A percentile compares a stretch with the other conserved stretches of the same genome.
These are phyloP conservation scores for Psilopogon haemacephalus DNA, from an alignment of 2,113 vertebrate species.

Conservation along the genomic window DNA sequence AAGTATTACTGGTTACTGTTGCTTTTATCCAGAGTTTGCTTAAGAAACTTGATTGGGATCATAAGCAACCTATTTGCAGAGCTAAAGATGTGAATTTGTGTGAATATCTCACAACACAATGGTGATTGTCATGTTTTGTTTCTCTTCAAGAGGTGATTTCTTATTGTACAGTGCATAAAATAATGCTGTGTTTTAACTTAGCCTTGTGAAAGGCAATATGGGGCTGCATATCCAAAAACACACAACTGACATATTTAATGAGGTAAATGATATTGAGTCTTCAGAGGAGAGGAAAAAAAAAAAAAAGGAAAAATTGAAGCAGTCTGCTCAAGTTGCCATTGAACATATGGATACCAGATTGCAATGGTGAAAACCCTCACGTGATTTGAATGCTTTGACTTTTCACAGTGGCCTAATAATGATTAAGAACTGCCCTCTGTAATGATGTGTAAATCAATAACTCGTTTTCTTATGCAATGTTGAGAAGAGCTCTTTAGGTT, in stretches of 20 bases:
- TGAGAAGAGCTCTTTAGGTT: not conserved
- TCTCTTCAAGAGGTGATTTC: not conserved
- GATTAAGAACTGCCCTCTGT: constrained; percentile 56
- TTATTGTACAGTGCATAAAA: constrained; percentile 13
- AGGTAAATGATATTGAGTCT: constrained; percentile 55
- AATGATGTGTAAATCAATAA: constrained; percentile 53
- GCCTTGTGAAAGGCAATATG: constrained; percentile 55
- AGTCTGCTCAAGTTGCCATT: constrained; percentile 41
- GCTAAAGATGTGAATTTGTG: not conserved
- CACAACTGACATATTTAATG: constrained; percentile 46
- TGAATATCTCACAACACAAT: not conserved
- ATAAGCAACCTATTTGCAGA: not conserved
- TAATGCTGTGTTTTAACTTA: constrained; percentile 51
- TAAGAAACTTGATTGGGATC: not conserved
- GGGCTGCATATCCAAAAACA: constrained; percentile 30
- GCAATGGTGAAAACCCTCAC: constrained; percentile 14
- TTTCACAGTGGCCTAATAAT: constrained; percentile 60
- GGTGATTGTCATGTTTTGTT: not conserved
- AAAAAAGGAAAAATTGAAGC: constrained; percentile 47
- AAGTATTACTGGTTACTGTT: not conserved
- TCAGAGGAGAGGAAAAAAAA: not conserved
- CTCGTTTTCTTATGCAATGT: not conserved
- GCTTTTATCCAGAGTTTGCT: constrained; percentile 22
- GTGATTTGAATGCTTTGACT: constrained; percentile 54
- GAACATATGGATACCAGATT: constrained; percentile 70